Conservation (phyloP, 37 sponge, comb jelly and placozoan genomes). For the Dysidea cf. avara region DNA sequence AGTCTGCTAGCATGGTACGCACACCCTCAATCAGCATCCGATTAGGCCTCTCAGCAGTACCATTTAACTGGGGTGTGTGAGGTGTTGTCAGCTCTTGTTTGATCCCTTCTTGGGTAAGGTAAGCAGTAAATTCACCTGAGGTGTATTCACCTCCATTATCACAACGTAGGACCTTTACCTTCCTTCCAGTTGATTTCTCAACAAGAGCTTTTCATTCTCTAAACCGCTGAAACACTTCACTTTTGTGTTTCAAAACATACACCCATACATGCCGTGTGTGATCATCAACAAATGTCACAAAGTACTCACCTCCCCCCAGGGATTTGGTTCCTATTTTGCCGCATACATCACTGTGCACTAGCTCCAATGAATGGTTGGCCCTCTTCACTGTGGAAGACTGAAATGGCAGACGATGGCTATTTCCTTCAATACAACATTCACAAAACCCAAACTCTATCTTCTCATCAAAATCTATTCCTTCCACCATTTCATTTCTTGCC, state of each 20-base stretch:
- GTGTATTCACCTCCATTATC: constrained; percentile 33
- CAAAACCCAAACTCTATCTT: constrained; percentile 33
- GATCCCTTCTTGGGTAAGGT: constrained; percentile 13
- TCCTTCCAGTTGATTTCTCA: neutral
- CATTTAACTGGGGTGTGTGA: constrained; percentile 47
- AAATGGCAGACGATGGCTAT: constrained; percentile 19
- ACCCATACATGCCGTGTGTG: constrained; percentile 37
- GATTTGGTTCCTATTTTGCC: constrained; percentile 41
- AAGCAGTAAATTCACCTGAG: constrained; percentile 7
- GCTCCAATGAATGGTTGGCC: constrained; percentile 25
- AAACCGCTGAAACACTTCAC: constrained; percentile 2
- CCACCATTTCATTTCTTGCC: constrained; percentile 21
- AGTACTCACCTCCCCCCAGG: constrained; percentile 47
- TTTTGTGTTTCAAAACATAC: constrained; percentile 15
- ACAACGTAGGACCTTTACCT: constrained; percentile 2
- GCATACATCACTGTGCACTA: constrained; percentile 55
- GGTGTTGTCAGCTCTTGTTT: constrained; percentile 37
- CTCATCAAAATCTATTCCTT: constrained; percentile 22
- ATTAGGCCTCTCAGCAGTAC: constrained; percentile 36
- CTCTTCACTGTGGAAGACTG: constrained; percentile 3
- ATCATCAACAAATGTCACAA: constrained; percentile 51
- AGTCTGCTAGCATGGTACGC: constrained; percentile 41
- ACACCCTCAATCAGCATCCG: constrained; percentile 30
- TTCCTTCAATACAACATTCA: constrained; percentile 44
- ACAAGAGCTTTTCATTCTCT: constrained; percentile 26